phyloP scores from a whole-genome alignment of 2,113 vertebrate genomes.

The Protobothrops mucrosquamatus region DNA sequence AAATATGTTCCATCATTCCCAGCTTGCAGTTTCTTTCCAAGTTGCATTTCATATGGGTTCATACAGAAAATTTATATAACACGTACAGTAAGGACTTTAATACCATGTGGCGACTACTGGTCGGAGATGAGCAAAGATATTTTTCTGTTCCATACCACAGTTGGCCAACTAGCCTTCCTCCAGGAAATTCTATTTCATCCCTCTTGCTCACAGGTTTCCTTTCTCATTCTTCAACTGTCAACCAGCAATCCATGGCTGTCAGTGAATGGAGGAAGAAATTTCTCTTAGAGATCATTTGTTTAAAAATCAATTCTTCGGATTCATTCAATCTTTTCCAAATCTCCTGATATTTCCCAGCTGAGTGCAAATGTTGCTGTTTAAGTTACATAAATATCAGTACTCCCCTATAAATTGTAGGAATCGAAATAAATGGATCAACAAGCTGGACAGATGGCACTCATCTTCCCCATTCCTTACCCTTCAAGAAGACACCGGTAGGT shows the following conservation, averaged over 20 bases:
- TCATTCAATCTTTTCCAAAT: not conserved
- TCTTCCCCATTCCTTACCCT: conserved; percentile 29
- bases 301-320: not conserved
- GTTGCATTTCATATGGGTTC: not conserved
- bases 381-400: not conserved
- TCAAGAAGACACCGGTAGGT: conserved; percentile 54
- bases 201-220: not conserved
- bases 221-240: not conserved
- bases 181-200: not conserved
- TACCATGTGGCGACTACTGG: not conserved
- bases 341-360: not conserved
- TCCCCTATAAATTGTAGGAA: not conserved
- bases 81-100: not conserved
- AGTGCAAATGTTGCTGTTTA: not conserved
- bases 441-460: too few species aligned
- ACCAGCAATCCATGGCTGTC: not conserved
- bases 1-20: not conserved
- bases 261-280: not conserved
- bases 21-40: not conserved
- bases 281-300: not conserved
- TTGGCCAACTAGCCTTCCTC: not conserved
- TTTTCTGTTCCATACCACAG: not conserved
- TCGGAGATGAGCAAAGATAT: not conserved
- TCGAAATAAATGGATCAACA: not conserved
- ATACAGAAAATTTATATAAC: not conserved